Evolutionary conservation across 53 echinoderm and acorn worm species (phyloP), one percentile per base, ranked within the genome.

Genomic region (Arbacia lixula): DNA sequence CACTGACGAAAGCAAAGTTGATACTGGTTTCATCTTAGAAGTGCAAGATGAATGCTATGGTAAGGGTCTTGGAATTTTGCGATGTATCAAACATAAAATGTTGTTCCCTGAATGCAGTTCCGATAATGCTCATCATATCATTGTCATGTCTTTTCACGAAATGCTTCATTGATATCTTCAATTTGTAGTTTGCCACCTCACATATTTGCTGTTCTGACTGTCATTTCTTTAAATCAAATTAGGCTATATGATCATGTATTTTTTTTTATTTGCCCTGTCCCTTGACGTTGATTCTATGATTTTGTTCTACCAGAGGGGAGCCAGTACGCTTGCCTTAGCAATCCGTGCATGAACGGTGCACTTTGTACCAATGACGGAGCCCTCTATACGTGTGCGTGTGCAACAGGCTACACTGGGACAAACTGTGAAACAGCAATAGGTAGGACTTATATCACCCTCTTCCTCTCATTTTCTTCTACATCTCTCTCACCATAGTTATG

Each of bases 31-130:
- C 22, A 55, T 65, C 35, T 22, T 95, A 9, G 88, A 95, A 12
- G 53, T 93, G 17, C 95, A 95, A 36, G 95, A 95, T 43, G 72
- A 86, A 54, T 91, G 93, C 66, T 93, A 91, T 32, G 41, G 95
- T 95, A 75, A 95, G 89, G 5, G 12, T n/a, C n/a, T n/a, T n/a
- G n/a, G n/a, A n/a, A n/a, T n/a, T n/a, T n/a, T n/a, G n/a, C n/a
- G n/a, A n/a, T n/a, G n/a, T n/a, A n/a, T n/a, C n/a, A n/a, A n/a
- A n/a, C n/a, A n/a, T n/a, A n/a, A n/a, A n/a, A n/a, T n/a, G n/a
- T n/a, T n/a, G n/a, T n/a, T n/a, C n/a, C n/a, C n/a, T n/a, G n/a
- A n/a, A n/a, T n/a, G n/a, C n/a, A n/a, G n/a, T n/a, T n/a, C n/a
- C n/a, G n/a, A n/a, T n/a, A n/a, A n/a, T n/a, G n/a, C n/a, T n/a